Percentiles rank a stretch among this genome's conserved stretches.
phyloP scores from a whole-genome alignment of 2,888 invertebrate species.

The Parnassius mnemosyne region DNA sequence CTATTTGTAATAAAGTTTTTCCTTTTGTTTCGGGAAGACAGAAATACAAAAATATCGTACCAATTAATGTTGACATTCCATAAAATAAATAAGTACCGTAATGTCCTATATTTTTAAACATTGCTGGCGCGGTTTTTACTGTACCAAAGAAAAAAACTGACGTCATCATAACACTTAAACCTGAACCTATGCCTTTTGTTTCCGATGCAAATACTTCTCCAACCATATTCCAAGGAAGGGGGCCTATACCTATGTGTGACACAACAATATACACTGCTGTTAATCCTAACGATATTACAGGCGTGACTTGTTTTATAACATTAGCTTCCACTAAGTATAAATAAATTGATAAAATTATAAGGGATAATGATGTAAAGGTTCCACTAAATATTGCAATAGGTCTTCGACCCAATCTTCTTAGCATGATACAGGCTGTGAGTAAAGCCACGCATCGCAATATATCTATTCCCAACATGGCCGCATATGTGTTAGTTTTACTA shows the following conservation, averaged over 20 bases:
- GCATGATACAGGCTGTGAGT: constrained; percentile 79
- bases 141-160: constrained; percentile 84
- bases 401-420: constrained; percentile 82
- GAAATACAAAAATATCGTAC: constrained; percentile 81
- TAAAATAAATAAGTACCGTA: constrained; percentile 83
- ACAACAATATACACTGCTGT: constrained; percentile 81
- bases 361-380: constrained; percentile 79
- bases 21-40: constrained; percentile 85
- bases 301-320: constrained; percentile 49
- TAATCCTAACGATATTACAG: constrained; percentile 69
- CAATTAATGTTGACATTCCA: constrained; percentile 80
- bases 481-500: constrained; percentile 73
- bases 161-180: constrained; percentile 83
- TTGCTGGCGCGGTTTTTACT: constrained; percentile 84
- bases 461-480: constrained; percentile 84
- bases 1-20: constrained; percentile 84
- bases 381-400: constrained; percentile 84
- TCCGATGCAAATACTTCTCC: constrained; percentile 86
- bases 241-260: constrained; percentile 81
- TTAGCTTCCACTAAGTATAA: constrained; percentile 58
- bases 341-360: constrained; percentile 77
- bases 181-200: constrained; percentile 84
- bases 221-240: constrained; percentile 87
- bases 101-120: constrained; percentile 79
- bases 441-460: constrained; percentile 81